Base-by-base conservation (phyloP, 2,888 invertebrate genomes). In the Torymus texanus region DNA sequence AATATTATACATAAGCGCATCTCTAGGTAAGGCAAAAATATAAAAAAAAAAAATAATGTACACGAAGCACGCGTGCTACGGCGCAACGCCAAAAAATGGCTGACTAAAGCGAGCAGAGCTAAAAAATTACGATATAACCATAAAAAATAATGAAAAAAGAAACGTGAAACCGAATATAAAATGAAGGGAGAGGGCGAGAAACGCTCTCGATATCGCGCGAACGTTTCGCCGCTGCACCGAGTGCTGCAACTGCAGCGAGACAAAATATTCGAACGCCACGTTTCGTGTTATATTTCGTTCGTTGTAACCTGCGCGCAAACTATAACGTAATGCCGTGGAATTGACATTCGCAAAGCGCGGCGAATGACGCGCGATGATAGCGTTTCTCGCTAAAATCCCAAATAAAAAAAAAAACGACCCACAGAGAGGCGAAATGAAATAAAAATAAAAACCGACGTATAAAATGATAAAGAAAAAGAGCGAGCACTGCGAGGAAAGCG, bases 281-380 rank as follows among this genome's bases (percentile, higher is more conserved):
- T n/a, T 55, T 63, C 41, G 62, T 13, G 14, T 21, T 56, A n/a
- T 41, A 73, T 65, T 29, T 65, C 14, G 4, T 73, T 65, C 56
- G 3, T 8, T 41, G 41, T 41, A 41, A 41, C 41, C 41, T 41
- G 41, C 4, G 41, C 56, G 58, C 41, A 16, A 58, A 53, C 62
- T 76, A 55, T 76, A 71, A 21, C 51, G 63, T 75, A 81, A 82
- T 83, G 83, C 81, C 82, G 80, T 79, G 83, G 82, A 83, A 83
- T 84, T 83, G 83, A 83, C 81, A 70, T 74, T 73, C 68, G 78
- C 67, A 70, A 50, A 70, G 56, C 16, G 66, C 58, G 72, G n/a
- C 72, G 72, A 75, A 8, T 8, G 41, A 41, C 8, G 41, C 41
- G 8, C 58, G 67, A 62, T 56, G 73, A 73, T 55, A 68, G 56